Base-by-base conservation (phyloP, 1,140 invertebrate species). In the Telenomus remus region DNA sequence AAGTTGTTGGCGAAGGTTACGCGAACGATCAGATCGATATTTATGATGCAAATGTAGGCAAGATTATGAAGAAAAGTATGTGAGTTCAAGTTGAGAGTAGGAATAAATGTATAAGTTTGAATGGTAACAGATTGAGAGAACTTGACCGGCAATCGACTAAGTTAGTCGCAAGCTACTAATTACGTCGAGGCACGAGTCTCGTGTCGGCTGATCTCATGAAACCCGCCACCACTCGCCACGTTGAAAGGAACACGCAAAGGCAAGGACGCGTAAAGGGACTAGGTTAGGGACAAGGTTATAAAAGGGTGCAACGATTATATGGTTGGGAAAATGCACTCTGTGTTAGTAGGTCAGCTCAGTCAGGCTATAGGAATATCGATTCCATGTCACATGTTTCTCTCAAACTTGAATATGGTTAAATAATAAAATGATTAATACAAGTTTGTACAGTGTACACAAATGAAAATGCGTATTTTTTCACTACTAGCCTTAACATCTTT, bases 231-330 rank as follows among this genome's bases (percentile, higher is more conserved):
- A 6, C 54, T 6, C 19, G 6, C 19, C 19, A 6, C 54, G 55
- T 69, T 66, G 59, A 70, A 70, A 76, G 65, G 56, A 70, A 76
- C 73, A 71, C 66, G 73, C 73, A 43, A 76, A 70, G 54, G 61
- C 61, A 71, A 71, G 74, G 66, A 71, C 56, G 51, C 12, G 35
- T 50, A 71, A 70, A 71, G 46, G 46, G 74, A 76, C 66, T 71
- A 71, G 74, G 74, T 71, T 66, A 71, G 66, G 74, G 74, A 76
- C 66, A 76, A 76, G 74, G 74, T 71, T 76, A 71, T 71, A 56
- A 76, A 56, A 60, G 65, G 66, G 61, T 70, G 73, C 65, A 70
- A 76, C 73, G 55, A 70, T 70, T 39, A 27, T 70, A 70, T 66
- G 53, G 55, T 47, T 59, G 50, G 66, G 43, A 55, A 76, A 76